Evolutionary conservation across 1,140 invertebrate genomes (phyloP).

Genomic region (Brachionus asplanchnoidis): DNA sequence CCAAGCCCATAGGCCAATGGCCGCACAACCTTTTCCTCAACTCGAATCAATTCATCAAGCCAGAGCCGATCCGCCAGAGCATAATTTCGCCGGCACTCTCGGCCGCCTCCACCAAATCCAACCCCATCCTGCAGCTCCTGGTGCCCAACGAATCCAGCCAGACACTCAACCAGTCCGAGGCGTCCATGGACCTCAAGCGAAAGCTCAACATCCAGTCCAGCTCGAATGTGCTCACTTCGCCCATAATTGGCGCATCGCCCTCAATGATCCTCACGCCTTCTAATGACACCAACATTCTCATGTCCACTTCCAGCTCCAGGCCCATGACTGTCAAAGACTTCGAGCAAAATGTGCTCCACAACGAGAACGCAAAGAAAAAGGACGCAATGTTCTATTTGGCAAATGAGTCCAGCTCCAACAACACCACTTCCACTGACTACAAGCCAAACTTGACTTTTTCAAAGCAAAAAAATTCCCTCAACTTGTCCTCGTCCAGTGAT

Average conservation of each 20-base stretch:
- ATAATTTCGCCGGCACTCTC: background rate
- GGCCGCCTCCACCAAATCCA: background rate
- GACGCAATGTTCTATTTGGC: slow-evolving; percentile 9
- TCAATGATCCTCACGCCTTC: slow-evolving; percentile 22
- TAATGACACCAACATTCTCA: background rate
- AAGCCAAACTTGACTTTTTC: slow-evolving; percentile 1
- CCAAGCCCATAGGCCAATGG: slow-evolving; percentile 2
- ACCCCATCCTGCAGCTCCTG: background rate
- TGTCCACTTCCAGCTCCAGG: background rate
- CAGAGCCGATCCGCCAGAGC: slow-evolving; percentile 12
- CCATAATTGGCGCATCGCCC: slow-evolving; percentile 21
- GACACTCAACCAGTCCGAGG: slow-evolving; percentile 1
- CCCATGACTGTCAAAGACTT: slow-evolving; percentile 40
- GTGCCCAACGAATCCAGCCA: background rate
- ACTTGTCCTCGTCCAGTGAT: background rate
- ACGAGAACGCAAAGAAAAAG: background rate
- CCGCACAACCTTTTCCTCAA: background rate
- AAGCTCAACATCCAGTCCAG: slow-evolving; percentile 29
- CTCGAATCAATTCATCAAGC: slow-evolving; percentile 23
- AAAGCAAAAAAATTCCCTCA: background rate
- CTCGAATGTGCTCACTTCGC: background rate
- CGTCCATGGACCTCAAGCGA: slow-evolving; percentile 27
- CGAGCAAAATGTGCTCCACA: slow-evolving; percentile 8
- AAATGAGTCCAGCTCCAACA: slow-evolving; percentile 10
- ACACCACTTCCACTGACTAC: background rate